Base-by-base conservation (phyloP, 1,140 invertebrate species). In the Aphelenchoides avenae region DNA sequence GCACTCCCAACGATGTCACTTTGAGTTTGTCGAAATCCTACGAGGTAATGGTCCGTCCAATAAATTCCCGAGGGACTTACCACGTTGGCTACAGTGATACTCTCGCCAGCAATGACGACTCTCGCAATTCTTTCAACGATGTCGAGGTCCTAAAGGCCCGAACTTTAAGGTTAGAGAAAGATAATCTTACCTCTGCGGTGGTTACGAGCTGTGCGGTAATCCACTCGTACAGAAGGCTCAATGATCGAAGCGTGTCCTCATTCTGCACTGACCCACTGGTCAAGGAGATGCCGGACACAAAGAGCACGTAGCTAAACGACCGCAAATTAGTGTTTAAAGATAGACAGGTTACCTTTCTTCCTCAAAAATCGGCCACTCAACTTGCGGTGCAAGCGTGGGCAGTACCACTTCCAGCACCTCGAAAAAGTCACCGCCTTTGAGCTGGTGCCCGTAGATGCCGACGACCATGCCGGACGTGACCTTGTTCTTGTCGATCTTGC, bases 91-190 rank as follows among this genome's bases (percentile, higher is more conserved):
- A 65, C 49, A 13, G 27, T 11, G 7, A 67, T 36, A 34, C 26
- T 69, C 39, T 65, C 66, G 3, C 63, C 63, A 15, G 66, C 63
- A 9, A 65, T 37, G 29, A 65, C 47, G 9, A 65, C 26, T 20
- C 66, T 46, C 18, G 13, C 29, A 1, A 65, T 22, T 31, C 39
- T 64, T 0, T 15, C n/a, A 2, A 30, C 46, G 24, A 49, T n/a
- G 6, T 50, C 44, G 20, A 13, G 20, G 4, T 62, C 60, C 33
- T 57, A 56, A 57, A 52, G 33, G 24, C 5, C 24, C 24, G 1
- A 48, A 48, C 13, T 43, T 3, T 5, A 15, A 5, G 31, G 5
- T 0, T 1, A 48, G 5, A 29, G n/a, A 47, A 42, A 47, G 13
- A 46, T 27, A 7, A 29, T 1, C 15, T 59, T 9, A 22, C 57